These are phyloP conservation scores for Microctenopoma lineatum DNA, from an alignment of 2,797 vertebrate genomes.

Conservation along the genomic window DNA sequence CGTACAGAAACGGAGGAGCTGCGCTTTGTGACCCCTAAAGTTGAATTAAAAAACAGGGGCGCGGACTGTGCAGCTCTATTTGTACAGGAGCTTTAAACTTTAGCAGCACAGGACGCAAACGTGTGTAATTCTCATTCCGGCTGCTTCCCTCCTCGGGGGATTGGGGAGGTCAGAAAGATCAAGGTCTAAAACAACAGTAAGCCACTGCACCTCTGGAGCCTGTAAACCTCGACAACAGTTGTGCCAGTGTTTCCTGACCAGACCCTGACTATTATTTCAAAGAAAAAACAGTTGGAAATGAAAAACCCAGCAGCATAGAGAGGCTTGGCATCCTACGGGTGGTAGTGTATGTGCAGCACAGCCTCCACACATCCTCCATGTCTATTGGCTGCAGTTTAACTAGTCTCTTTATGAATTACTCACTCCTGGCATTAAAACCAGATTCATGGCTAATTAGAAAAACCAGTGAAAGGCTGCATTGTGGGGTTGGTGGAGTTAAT, in stretches of 20 bases:
- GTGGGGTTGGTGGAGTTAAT: slow-evolving; percentile 43
- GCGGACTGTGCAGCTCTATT: not conserved
- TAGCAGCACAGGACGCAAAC: not conserved
- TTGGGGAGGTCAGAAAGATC: slow-evolving; percentile 12
- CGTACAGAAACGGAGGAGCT: slow-evolving; percentile 26
- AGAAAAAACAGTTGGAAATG: not conserved
- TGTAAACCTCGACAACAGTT: not conserved
- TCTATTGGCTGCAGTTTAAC: slow-evolving; percentile 41
- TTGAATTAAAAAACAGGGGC: not conserved
- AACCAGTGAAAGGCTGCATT: slow-evolving; percentile 33
- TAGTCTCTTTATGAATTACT: slow-evolving; percentile 51
- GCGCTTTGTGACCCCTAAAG: slow-evolving; percentile 10
- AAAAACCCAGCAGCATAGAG: not conserved
- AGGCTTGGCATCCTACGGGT: slow-evolving; percentile 35
- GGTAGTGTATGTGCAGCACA: slow-evolving; percentile 18
- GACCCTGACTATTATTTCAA: slow-evolving; percentile 10
- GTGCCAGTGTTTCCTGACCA: not conserved
- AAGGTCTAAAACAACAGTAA: not conserved
- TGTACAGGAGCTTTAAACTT: not conserved
- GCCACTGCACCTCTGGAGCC: not conserved
- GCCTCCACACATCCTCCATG: slow-evolving; percentile 35
- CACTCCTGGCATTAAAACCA: slow-evolving; percentile 54
- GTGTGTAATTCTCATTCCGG: not conserved
- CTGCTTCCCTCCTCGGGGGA: not conserved
- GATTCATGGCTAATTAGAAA: slow-evolving; percentile 50